A percentile compares a stretch with the other conserved stretches of the same genome.
Evolutionary conservation across 1,140 invertebrate genomes (phyloP).

Genomic region (Ceratosolen solmsi): DNA sequence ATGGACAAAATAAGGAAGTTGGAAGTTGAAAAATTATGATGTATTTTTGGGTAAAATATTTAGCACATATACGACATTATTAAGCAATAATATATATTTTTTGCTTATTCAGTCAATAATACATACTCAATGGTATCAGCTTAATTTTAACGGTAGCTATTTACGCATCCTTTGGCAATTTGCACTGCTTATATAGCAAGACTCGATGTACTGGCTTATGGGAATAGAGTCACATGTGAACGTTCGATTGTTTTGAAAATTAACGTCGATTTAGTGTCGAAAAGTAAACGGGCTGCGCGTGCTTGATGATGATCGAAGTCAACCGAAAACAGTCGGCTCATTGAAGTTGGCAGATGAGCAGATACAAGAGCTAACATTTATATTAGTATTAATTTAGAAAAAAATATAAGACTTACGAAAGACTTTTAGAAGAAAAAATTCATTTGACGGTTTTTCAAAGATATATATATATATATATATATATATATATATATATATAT

Average conservation of each 20-base stretch:
- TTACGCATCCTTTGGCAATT: slow-evolving; percentile 20
- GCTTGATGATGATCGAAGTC: background rate
- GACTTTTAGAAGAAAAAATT: too few species aligned
- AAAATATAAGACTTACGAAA: background rate
- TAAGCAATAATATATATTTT: background rate
- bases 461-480: too few species aligned
- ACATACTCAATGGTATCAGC: background rate
- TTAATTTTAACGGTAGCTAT: background rate
- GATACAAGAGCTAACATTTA: background rate
- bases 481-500: too few species aligned
- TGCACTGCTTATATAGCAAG: background rate
- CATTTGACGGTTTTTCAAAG: too few species aligned
- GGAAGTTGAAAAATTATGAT: too few species aligned
- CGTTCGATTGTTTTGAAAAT: slow-evolving; percentile 15
- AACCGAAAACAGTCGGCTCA: background rate
- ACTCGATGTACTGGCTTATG: background rate
- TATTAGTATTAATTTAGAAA: background rate
- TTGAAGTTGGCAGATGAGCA: background rate
- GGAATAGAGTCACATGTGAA: slow-evolving; percentile 39
- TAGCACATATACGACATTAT: too few species aligned
- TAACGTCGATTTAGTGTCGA: slow-evolving; percentile 10
- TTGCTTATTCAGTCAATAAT: background rate
- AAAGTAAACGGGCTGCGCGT: background rate
- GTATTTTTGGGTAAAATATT: too few species aligned
- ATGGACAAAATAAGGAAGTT: too few species aligned